phyloP scores from a whole-genome alignment of 2,797 vertebrate genomes.

The Chiroxiphia lanceolata region DNA sequence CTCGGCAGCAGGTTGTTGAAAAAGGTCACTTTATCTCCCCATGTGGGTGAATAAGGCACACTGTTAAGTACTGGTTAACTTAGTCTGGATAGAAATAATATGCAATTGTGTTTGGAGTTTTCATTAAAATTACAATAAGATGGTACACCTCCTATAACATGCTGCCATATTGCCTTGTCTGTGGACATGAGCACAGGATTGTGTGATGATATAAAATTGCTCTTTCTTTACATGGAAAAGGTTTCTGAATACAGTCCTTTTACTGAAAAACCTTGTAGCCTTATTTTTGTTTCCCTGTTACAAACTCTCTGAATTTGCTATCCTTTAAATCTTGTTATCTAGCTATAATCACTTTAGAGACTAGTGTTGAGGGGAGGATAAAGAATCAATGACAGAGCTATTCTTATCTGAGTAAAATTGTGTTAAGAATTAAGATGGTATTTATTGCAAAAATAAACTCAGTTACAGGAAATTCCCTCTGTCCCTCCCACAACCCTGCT shows the following conservation, averaged over 20 bases:
- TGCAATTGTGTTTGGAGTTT: background rate
- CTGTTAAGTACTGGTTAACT: background rate
- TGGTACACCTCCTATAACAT: background rate
- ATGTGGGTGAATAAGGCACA: background rate
- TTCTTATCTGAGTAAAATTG: background rate
- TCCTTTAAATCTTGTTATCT: background rate
- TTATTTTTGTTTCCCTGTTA: background rate
- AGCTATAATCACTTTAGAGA: background rate
- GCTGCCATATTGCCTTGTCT: background rate
- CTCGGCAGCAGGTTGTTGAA: background rate
- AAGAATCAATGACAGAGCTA: background rate
- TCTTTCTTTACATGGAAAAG: background rate
- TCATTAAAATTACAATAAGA: background rate
- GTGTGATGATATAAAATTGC: background rate
- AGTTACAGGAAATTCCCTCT: background rate
- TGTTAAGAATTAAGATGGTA: background rate
- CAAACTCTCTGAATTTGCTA: background rate
- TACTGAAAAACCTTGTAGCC: background rate
- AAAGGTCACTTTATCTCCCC: background rate
- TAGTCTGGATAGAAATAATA: background rate
- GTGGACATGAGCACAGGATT: background rate
- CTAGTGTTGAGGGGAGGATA: background rate
- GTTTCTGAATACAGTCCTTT: background rate
- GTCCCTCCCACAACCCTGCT: background rate
- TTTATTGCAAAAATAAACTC: slow-evolving; percentile 3